Evolutionary conservation across 2,113 vertebrate genomes (phyloP).

Genomic region (Myxocyprinus asiaticus): DNA sequence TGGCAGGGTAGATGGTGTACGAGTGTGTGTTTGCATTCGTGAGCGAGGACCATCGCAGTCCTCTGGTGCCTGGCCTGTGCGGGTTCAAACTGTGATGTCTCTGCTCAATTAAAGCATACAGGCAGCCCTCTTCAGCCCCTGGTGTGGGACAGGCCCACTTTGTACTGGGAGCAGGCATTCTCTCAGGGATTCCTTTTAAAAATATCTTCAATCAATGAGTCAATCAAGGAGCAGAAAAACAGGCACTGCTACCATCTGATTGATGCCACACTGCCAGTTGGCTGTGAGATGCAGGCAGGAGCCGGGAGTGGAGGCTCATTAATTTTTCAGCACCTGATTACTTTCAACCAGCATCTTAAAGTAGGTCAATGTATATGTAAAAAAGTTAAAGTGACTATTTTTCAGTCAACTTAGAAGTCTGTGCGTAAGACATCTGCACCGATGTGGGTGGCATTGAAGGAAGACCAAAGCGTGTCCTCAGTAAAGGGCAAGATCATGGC

Average conservation of each 20-base stretch:
- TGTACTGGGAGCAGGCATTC: slow-evolving; percentile 75
- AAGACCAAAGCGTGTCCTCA: slow-evolving; percentile 49
- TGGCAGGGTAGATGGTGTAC: slow-evolving; percentile 55
- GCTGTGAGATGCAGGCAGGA: slow-evolving; percentile 77
- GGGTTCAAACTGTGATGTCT: slow-evolving; percentile 75
- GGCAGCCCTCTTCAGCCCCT: slow-evolving; percentile 70
- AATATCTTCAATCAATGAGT: slow-evolving; percentile 87
- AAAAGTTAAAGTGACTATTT: slow-evolving; percentile 71
- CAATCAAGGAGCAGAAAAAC: slow-evolving; percentile 77
- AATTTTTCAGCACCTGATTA: slow-evolving; percentile 81
- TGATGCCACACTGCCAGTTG: slow-evolving; percentile 81
- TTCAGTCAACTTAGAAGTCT: slow-evolving; percentile 52
- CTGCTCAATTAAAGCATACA: slow-evolving; percentile 80
- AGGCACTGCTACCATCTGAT: slow-evolving; percentile 73
- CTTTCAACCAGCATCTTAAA: slow-evolving; percentile 80
- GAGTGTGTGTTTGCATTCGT: slow-evolving; percentile 54
- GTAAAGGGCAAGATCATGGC: slow-evolving; percentile 3
- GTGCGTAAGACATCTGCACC: slow-evolving; percentile 57
- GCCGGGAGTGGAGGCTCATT: slow-evolving; percentile 77
- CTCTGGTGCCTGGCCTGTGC: slow-evolving; percentile 69
- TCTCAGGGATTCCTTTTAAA: slow-evolving; percentile 83
- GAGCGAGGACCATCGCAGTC: slow-evolving; percentile 66
- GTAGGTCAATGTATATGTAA: slow-evolving; percentile 84
- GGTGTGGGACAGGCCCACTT: slow-evolving; percentile 74
- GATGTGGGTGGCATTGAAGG: slow-evolving; percentile 62